Base-by-base conservation (phyloP, 2,797 vertebrate species). In the Cygnus olor region DNA sequence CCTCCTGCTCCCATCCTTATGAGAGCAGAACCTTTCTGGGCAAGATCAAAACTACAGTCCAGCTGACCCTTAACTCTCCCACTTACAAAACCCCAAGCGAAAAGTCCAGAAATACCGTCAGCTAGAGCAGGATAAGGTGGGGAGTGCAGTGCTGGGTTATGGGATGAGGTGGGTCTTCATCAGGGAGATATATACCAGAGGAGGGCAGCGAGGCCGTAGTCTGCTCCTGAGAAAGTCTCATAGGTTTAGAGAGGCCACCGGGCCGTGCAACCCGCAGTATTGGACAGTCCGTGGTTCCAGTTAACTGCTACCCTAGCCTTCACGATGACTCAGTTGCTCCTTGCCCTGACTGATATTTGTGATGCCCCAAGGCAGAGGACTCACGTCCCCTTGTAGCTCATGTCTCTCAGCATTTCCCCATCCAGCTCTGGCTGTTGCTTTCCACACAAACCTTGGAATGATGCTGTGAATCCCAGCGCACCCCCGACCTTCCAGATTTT, bases 401-500 rank as follows among this genome's bases (percentile, higher is more conserved):
- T 0, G 6, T 34, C 64, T 82, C 40, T 10, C 3, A 3, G 15
- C 4, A 0, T 47, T 72, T 73, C 17, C 13, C n/a, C 1, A 1
- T 40, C 80, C 63, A 6, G 0, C 38, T 34, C 20, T 14, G 78
- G 19, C 83, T n/a, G 9, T 40, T 32, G 34, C 7, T 58, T 58
- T 80, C 27, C 38, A 11, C 28, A 3, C 3, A 12, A 91, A 28
- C 63, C 47, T 76, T 2, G 30, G 6, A 30, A 45, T 13, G 45
- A 21, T 32, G 27, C 14, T 34, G 40, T 8, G 24, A 81, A 56
- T 24, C 53, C 60, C 6, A 8, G 0, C 71, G 61, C 79, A 22
- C 18, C 11, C 34, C 51, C 44, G n/a, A 19, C 92, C 51, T 36
- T 25, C 34, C 84, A 9, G 45, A 10, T n/a, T 79, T 34, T 11